Evolutionary conservation across 2,113 vertebrate genomes (phyloP).

Genomic region (Hippoglossus stenolepis): DNA sequence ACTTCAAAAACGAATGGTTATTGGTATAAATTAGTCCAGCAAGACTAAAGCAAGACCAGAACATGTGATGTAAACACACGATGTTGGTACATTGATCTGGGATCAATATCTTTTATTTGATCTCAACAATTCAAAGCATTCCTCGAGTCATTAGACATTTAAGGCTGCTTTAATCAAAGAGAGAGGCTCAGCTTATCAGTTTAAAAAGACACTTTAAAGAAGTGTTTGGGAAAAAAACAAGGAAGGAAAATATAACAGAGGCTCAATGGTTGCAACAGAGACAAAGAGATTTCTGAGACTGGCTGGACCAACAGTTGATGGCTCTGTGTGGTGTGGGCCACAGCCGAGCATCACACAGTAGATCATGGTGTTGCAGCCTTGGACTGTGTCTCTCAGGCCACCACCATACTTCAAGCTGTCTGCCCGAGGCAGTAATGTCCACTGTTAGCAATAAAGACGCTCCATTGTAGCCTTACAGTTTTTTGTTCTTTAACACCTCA

Average conservation of each 20-base stretch:
- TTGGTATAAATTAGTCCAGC: neutral
- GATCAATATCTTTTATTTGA: neutral
- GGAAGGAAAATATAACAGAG: neutral
- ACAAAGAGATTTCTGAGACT: slow-evolving; percentile 24
- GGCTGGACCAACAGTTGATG: slow-evolving; percentile 38
- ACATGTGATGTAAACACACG: neutral
- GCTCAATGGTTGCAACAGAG: slow-evolving; percentile 6
- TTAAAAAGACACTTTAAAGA: too few species aligned
- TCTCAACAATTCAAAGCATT: neutral
- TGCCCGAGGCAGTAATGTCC: slow-evolving; percentile 9
- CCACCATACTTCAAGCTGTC: slow-evolving; percentile 28
- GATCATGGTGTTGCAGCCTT: slow-evolving; percentile 48
- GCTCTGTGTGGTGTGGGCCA: slow-evolving; percentile 13
- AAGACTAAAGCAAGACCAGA: neutral
- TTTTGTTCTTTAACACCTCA: too few species aligned
- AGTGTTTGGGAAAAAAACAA: too few species aligned
- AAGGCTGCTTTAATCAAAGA: neutral
- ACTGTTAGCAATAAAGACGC: neutral
- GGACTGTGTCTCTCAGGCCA: slow-evolving; percentile 34
- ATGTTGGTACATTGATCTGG: neutral
- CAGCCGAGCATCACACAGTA: slow-evolving; percentile 27
- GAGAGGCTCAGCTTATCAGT: neutral
- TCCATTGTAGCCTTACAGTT: neutral
- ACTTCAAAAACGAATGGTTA: neutral
- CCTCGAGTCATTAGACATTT: neutral